Evolutionary conservation across 2,888 invertebrate species (phyloP).

Genomic region (Cerastis leucographa): DNA sequence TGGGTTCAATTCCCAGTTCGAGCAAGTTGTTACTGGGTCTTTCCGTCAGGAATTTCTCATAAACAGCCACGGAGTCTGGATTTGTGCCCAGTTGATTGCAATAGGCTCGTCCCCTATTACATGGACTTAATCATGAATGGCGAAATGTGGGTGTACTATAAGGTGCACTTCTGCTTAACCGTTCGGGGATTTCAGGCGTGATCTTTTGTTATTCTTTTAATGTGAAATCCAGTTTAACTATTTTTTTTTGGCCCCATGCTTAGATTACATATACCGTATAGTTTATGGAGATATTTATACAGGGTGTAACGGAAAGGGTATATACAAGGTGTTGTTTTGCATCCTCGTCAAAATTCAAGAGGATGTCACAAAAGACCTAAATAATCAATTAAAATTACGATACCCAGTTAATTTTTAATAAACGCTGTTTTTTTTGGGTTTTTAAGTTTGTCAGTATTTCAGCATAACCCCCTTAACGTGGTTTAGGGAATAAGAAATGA

Average conservation of each 20-base stretch:
- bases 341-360: too few species aligned
- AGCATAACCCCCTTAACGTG: too few species aligned
- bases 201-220: background rate
- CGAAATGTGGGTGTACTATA: background rate
- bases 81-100: background rate
- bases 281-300: background rate
- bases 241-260: too few species aligned
- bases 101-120: background rate
- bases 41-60: background rate
- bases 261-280: background rate
- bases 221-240: background rate
- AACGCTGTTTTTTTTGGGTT: too few species aligned
- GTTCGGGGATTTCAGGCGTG: background rate
- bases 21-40: background rate
- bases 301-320: too few species aligned
- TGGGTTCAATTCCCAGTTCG: background rate
- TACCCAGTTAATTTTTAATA: too few species aligned
- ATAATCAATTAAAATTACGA: too few species aligned
- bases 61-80: background rate
- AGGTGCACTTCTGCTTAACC: background rate
- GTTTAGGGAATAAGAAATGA: too few species aligned
- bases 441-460: too few species aligned
- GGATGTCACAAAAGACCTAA: too few species aligned
- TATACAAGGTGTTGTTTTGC: too few species aligned
- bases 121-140: background rate